phyloP scores from a whole-genome alignment of 1,140 invertebrate species.

The Drosophila rufa region DNA sequence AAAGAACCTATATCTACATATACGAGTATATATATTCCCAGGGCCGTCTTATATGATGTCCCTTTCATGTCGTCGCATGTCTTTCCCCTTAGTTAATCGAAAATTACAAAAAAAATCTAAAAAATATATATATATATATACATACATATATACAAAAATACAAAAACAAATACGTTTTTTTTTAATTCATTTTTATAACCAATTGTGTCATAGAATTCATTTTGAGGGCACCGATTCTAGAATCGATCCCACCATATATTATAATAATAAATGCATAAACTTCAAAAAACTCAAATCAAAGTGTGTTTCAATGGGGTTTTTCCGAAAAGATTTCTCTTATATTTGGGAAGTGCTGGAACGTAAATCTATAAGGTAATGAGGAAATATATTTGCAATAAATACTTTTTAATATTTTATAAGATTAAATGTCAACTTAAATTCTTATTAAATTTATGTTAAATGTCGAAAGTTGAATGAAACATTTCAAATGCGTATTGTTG shows the following conservation, averaged over 20 bases:
- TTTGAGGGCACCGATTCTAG: constrained; percentile 23
- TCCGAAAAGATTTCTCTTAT: neutral
- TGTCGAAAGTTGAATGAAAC: no score
- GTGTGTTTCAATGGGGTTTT: constrained; percentile 4
- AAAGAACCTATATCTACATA: constrained; percentile 38
- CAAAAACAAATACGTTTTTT: constrained; percentile 26
- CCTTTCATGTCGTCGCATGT: constrained; percentile 39
- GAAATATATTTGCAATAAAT: no score
- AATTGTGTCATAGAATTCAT: constrained; percentile 52
- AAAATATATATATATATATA: neutral
- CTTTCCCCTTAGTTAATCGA: constrained; percentile 44
- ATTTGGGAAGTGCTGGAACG: no score
- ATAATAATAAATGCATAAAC: constrained; percentile 43
- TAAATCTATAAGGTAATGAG: no score
- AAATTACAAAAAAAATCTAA: constrained; percentile 14
- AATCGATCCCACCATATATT: constrained; percentile 38
- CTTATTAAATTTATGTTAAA: no score
- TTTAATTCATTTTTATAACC: constrained; percentile 44
- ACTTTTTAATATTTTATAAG: neutral
- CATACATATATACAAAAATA: constrained; percentile 5
- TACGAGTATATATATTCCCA: constrained; percentile 18
- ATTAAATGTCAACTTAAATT: no score
- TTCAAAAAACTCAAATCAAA: constrained; percentile 8
- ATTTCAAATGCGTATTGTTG: no score
- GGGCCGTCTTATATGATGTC: constrained; percentile 27